Base-by-base conservation (phyloP, 2,888 invertebrate species). In the Drosophila helvetica region DNA sequence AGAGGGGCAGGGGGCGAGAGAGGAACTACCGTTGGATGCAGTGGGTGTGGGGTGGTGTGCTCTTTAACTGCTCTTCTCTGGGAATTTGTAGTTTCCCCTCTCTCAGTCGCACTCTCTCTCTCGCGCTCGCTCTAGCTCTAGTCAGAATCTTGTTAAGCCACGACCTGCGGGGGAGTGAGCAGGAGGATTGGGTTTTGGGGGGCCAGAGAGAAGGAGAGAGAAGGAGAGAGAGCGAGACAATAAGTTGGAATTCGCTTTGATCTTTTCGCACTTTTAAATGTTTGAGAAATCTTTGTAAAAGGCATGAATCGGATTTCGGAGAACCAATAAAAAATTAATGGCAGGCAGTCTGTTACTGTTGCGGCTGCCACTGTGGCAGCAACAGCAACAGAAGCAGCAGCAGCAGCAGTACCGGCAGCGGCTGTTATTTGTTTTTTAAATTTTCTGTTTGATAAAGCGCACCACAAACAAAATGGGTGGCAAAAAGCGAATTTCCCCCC, bases 181-280 rank as follows among this genome's bases (percentile, higher is more conserved):
- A 18, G 30, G 43, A 17, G 17, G 33, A n/a, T 38, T 38, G 38
- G 38, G n/a, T 38, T 38, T n/a, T 38, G 15, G 38, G 15, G 4
- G 22, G 22, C 51, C 43, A 53, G 3, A 25, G 25, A 25, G 25
- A 25, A 25, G 25, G 25, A 25, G 7, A 25, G 6, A 25, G 60
- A 38, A 15, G 15, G 38, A 38, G 38, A 2, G 38, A 15, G 38
- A 15, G 15, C 80, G 88, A 72, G 84, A 88, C 81, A 84, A 88
- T 86, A 88, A 86, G 79, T 88, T 78, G 84, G 88, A 86, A 87
- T 89, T 87, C 48, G 69, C 86, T 86, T 86, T 86, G 86, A 86
- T 86, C 88, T 86, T 86, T 86, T 86, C 86, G 86, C 86, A 86
- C 86, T 89, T 86, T 86, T 88, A 75, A 86, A 86, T 86, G 89